Evolutionary conservation across 2,113 vertebrate species (phyloP).

Genomic region (Garra rufa): DNA sequence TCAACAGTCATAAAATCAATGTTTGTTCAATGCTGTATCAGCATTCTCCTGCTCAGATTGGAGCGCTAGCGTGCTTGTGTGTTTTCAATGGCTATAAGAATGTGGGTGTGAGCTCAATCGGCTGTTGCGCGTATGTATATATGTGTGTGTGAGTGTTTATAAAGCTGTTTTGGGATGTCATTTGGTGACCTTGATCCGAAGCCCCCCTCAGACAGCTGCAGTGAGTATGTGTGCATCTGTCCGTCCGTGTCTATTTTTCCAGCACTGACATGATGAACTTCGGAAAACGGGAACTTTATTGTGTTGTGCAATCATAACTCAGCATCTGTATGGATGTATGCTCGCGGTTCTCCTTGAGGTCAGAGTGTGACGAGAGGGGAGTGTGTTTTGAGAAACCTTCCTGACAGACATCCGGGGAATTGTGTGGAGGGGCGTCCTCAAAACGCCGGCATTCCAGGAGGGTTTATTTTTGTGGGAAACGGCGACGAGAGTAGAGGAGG

Average conservation of each 20-base stretch:
- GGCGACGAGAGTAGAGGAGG: conserved; percentile 67
- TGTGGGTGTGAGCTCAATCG: conserved; percentile 25
- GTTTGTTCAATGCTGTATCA: conserved; percentile 25
- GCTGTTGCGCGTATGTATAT: not conserved
- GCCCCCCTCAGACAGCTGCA: conserved; percentile 11
- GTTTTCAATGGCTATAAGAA: conserved; percentile 9
- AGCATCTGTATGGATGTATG: conserved; percentile 18
- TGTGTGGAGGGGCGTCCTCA: conserved; percentile 57
- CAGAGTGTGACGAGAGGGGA: conserved; percentile 63
- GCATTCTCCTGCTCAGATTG: not conserved
- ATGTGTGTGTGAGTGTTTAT: conserved; percentile 14
- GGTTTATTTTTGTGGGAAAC: conserved; percentile 77
- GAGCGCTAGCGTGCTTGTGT: not conserved
- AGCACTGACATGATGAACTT: conserved; percentile 11
- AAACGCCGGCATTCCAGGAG: conserved; percentile 69
- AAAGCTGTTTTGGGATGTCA: conserved; percentile 41
- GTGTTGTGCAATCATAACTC: conserved; percentile 33
- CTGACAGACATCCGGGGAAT: conserved; percentile 61
- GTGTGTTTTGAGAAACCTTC: conserved; percentile 58
- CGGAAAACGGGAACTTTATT: conserved; percentile 1
- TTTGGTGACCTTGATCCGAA: conserved; percentile 32
- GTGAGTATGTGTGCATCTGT: conserved; percentile 16
- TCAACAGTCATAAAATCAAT: conserved; percentile 15
- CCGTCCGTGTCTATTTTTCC: not conserved
- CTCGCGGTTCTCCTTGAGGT: conserved; percentile 32